Evolutionary conservation across 2,113 vertebrate species (phyloP).

Genomic region (Cygnus atratus): DNA sequence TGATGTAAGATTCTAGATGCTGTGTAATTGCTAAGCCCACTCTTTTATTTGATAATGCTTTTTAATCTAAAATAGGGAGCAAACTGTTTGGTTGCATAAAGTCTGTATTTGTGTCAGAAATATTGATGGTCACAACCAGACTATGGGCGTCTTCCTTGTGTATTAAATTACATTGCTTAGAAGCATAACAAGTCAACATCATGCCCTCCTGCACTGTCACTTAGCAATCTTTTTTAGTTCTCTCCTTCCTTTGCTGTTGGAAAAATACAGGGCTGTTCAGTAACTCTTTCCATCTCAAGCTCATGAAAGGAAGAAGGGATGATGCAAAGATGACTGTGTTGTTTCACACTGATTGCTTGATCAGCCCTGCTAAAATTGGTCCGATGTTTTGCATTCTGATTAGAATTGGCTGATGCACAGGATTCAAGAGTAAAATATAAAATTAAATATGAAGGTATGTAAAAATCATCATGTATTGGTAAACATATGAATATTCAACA

Average conservation of each 20-base stretch:
- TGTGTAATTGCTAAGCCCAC: constrained; percentile 31
- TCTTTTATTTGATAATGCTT: constrained; percentile 63
- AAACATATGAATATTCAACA: neutral
- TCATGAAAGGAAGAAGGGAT: neutral
- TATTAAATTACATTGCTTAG: constrained; percentile 63
- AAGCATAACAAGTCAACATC: constrained; percentile 38
- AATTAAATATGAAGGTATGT: neutral
- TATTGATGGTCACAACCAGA: constrained; percentile 50
- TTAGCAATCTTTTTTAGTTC: constrained; percentile 27
- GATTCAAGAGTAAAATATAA: neutral
- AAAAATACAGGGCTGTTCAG: neutral
- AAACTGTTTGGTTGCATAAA: constrained; percentile 33
- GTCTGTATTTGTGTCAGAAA: constrained; percentile 50
- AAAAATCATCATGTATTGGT: neutral
- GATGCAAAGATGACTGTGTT: neutral
- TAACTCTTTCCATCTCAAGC: neutral
- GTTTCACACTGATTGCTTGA: neutral
- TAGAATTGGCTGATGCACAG: neutral
- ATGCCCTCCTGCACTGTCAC: constrained; percentile 11
- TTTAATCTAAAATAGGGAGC: constrained; percentile 44
- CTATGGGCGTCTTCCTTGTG: constrained; percentile 18
- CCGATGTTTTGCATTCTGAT: neutral
- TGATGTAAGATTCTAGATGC: constrained; percentile 54
- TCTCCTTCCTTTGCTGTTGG: constrained; percentile 12
- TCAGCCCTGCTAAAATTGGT: neutral